Evolutionary conservation across 2,888 invertebrate species (phyloP).

Genomic region (Trissoscelio sp.): DNA sequence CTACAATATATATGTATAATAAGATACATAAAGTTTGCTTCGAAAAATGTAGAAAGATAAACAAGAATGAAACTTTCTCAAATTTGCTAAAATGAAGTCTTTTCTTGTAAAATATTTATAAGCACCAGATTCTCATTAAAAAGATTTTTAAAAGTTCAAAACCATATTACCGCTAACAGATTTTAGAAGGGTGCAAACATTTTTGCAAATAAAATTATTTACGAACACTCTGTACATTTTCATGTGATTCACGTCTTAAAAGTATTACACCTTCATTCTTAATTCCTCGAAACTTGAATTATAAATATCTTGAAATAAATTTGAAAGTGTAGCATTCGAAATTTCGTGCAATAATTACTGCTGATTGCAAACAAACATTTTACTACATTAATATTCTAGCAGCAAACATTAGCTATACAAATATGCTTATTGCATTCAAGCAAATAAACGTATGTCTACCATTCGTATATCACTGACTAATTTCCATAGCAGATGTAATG

Average conservation of each 20-base stretch:
- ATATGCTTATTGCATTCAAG: background rate
- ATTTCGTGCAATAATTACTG: conserved; percentile 16
- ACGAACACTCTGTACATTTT: no score
- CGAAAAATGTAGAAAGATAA: no score
- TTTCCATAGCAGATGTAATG: conserved; percentile 33
- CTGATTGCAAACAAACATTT: conserved; percentile 19
- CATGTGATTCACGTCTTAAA: background rate
- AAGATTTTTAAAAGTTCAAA: no score
- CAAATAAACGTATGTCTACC: conserved; percentile 19
- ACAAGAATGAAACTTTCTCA: background rate
- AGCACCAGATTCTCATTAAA: no score
- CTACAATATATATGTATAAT: no score
- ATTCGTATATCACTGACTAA: conserved; percentile 1
- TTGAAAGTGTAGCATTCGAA: background rate
- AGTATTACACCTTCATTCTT: background rate
- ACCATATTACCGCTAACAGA: no score
- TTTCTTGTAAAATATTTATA: background rate
- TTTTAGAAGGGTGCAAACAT: no score
- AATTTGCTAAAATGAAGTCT: conserved; percentile 6
- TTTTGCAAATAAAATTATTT: no score
- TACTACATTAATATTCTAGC: conserved; percentile 25
- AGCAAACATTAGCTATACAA: conserved; percentile 15
- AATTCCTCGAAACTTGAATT: no score
- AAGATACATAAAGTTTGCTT: no score
- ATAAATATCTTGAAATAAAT: background rate